phyloP scores from a whole-genome alignment of 2,113 vertebrate species.

The Peromyscus californicus region DNA sequence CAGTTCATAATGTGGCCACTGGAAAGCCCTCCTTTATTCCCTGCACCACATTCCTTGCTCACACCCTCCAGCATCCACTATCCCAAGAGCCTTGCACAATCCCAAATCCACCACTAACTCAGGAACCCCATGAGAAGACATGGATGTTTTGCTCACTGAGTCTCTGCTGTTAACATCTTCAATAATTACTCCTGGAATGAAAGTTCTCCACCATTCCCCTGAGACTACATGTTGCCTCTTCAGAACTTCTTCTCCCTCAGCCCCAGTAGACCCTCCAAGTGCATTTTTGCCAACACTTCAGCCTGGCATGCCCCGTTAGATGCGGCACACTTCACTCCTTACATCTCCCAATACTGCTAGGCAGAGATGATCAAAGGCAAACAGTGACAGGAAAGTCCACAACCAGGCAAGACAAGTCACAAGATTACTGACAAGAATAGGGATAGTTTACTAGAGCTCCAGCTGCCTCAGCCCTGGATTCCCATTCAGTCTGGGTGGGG shows the following conservation, averaged over 20 bases:
- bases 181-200: conserved; percentile 21
- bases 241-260: background rate
- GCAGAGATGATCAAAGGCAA: conserved; percentile 8
- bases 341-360: background rate
- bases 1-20: background rate
- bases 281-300: background rate
- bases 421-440: conserved; percentile 35
- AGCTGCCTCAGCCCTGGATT: background rate
- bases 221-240: background rate
- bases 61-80: background rate
- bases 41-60: background rate
- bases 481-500: background rate
- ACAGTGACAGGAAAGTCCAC: conserved; percentile 2
- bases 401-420: background rate
- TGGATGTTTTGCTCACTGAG: conserved; percentile 2
- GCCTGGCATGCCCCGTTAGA: background rate
- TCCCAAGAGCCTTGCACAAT: background rate
- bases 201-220: background rate
- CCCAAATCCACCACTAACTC: background rate
- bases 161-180: conserved; percentile 7
- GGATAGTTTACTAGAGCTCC: conserved; percentile 23
- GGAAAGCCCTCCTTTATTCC: background rate
- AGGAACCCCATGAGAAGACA: background rate
- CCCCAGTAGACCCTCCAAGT: background rate
- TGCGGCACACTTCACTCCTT: background rate